These are phyloP conservation scores for Nematostella vectensis DNA, from an alignment of 92 coral and sea anemone genomes.

Conservation along the genomic window DNA sequence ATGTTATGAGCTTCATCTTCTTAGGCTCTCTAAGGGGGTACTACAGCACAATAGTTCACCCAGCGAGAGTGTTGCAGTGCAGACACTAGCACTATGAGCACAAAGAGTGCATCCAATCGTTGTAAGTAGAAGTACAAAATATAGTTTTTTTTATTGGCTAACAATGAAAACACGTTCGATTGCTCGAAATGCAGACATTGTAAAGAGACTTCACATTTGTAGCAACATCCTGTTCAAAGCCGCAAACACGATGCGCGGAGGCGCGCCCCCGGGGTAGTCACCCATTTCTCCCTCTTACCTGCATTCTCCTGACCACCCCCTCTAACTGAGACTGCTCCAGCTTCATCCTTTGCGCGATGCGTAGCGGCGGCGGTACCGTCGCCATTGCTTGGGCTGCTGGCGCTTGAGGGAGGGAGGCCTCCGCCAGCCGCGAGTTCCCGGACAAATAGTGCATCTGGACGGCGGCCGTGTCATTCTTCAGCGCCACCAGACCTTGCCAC, in stretches of 20 bases:
- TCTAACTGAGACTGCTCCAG: conserved; percentile 93
- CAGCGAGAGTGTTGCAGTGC: not conserved
- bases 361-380: conserved; percentile 70
- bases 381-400: conserved; percentile 41
- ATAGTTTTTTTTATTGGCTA: too few relatives aligned
- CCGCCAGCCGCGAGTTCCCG: conserved; percentile 84
- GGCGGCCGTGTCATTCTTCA: conserved; percentile 94
- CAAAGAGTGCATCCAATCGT: too few relatives aligned
- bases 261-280: too few relatives aligned
- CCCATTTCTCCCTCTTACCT: conserved; percentile 43
- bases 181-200: too few relatives aligned
- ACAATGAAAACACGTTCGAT: too few relatives aligned
- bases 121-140: too few relatives aligned
- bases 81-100: not conserved
- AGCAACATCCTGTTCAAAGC: too few relatives aligned
- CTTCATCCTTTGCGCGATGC: conserved; percentile 96
- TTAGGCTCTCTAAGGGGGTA: not conserved
- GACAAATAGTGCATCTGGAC: conserved; percentile 97
- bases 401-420: conserved; percentile 79
- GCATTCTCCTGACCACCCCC: conserved; percentile 94
- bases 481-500: conserved; percentile 94
- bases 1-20: not conserved
- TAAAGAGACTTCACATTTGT: too few relatives aligned
- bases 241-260: too few relatives aligned
- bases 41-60: not conserved